Conservation (phyloP, 2,888 invertebrate species). For the Anagyrus pseudococci region DNA sequence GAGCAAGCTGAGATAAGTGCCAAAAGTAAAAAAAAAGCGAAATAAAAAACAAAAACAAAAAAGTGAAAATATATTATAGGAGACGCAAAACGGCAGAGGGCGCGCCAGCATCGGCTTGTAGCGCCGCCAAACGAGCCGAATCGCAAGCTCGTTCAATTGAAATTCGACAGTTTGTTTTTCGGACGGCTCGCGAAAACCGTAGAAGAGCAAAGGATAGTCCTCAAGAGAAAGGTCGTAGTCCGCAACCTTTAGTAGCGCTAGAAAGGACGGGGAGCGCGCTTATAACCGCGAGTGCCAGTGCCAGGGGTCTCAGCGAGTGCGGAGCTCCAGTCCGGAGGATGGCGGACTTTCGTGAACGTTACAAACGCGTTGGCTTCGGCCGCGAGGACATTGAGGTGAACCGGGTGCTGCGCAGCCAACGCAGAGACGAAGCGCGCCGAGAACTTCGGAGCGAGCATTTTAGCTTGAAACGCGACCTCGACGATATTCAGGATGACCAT, state of each 20-base stretch:
- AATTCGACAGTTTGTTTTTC: not conserved
- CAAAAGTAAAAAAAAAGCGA: too few relatives aligned
- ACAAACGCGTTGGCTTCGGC: constrained; percentile 32
- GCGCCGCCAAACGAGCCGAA: not conserved
- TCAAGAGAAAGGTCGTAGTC: not conserved
- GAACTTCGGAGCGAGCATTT: constrained; percentile 20
- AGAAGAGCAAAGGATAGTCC: constrained; percentile 1
- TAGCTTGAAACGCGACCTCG: constrained; percentile 12
- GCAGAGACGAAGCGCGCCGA: constrained; percentile 25
- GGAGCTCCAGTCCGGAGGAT: not conserved
- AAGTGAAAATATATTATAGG: too few relatives aligned
- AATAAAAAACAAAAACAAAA: too few relatives aligned
- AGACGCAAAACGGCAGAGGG: too few relatives aligned
- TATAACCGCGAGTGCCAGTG: too few relatives aligned
- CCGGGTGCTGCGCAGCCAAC: constrained; percentile 31
- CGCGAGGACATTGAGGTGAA: constrained; percentile 24
- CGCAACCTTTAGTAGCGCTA: too few relatives aligned
- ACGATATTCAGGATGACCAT: not conserved
- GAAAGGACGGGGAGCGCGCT: too few relatives aligned
- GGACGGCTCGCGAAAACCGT: too few relatives aligned
- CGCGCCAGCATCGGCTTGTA: too few relatives aligned
- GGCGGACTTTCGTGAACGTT: constrained; percentile 36
- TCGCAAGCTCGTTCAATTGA: not conserved
- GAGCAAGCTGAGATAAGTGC: too few relatives aligned
- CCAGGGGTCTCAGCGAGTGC: too few relatives aligned